Conservation (phyloP, 1,140 invertebrate genomes). For the Cotesia chilonis region DNA sequence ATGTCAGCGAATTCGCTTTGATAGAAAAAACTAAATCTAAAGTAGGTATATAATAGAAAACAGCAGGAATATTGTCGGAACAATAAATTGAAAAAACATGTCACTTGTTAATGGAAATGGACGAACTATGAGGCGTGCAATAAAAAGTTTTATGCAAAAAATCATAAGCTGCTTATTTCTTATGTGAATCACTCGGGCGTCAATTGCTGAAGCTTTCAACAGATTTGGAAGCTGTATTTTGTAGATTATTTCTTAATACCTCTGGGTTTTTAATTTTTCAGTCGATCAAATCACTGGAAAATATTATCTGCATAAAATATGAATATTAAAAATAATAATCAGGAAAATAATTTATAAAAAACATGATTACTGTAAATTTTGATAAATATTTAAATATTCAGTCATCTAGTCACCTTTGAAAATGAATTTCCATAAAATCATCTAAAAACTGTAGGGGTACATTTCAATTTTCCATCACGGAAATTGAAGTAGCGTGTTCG, state of each 20-base stretch:
- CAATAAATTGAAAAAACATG: conserved; percentile 3
- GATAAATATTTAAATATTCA: too few relatives aligned
- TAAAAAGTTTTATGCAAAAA: conserved; percentile 5
- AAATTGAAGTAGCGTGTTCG: too few relatives aligned
- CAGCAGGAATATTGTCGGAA: not conserved
- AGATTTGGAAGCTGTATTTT: not conserved
- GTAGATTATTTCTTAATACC: not conserved
- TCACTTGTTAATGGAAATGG: conserved; percentile 7
- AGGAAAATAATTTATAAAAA: too few relatives aligned
- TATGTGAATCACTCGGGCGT: not conserved
- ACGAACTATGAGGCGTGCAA: not conserved
- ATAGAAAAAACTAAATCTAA: not conserved
- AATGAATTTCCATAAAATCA: too few relatives aligned
- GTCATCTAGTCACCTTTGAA: too few relatives aligned
- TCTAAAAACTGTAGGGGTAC: too few relatives aligned
- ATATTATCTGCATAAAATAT: not conserved
- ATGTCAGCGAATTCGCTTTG: too few relatives aligned
- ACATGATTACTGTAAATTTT: too few relatives aligned
- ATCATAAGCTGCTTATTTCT: conserved; percentile 17
- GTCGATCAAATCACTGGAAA: not conserved
- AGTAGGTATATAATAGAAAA: too few relatives aligned
- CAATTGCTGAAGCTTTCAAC: conserved; percentile 9
- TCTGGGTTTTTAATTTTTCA: too few relatives aligned
- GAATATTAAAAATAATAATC: too few relatives aligned
- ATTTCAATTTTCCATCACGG: too few relatives aligned